Conservation (phyloP, 2,113 vertebrate species). For the Agelaius phoeniceus region DNA sequence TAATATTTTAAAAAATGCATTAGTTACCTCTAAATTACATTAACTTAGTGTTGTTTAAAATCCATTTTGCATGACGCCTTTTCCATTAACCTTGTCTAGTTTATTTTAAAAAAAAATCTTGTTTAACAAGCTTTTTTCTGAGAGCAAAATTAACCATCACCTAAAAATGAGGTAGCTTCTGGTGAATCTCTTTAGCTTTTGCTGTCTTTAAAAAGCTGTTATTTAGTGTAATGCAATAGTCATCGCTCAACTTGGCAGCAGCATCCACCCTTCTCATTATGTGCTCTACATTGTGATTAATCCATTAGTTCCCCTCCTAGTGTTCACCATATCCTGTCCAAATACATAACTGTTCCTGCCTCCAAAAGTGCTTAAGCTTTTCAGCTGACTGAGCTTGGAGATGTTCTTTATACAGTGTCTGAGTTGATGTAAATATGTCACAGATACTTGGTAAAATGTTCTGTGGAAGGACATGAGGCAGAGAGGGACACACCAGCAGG, state of each 20-base stretch:
- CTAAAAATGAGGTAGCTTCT: slow-evolving; percentile 62
- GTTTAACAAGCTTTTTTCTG: slow-evolving; percentile 74
- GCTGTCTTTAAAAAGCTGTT: slow-evolving; percentile 69
- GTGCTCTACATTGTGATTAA: slow-evolving; percentile 34
- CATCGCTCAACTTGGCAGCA: slow-evolving; percentile 82
- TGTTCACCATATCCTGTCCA: slow-evolving; percentile 53
- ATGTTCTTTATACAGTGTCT: not conserved
- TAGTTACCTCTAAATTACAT: slow-evolving; percentile 73
- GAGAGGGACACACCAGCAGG: not conserved
- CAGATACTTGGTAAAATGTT: not conserved
- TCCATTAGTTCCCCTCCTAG: slow-evolving; percentile 57
- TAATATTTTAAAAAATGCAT: slow-evolving; percentile 65
- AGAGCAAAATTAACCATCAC: slow-evolving; percentile 72
- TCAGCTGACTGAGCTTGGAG: slow-evolving; percentile 26
- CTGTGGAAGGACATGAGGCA: not conserved
- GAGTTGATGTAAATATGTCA: not conserved
- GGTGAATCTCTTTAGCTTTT: slow-evolving; percentile 65
- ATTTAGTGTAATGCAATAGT: slow-evolving; percentile 68
- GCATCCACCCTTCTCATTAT: slow-evolving; percentile 55
- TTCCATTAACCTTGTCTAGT: slow-evolving; percentile 72
- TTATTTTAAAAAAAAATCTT: slow-evolving; percentile 45
- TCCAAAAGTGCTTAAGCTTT: slow-evolving; percentile 42
- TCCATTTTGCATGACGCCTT: slow-evolving; percentile 74
- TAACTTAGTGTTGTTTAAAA: slow-evolving; percentile 72
- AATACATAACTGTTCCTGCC: slow-evolving; percentile 39